Conservation (phyloP, 64 coral and sea anemone species). For the Montipora cactus region DNA sequence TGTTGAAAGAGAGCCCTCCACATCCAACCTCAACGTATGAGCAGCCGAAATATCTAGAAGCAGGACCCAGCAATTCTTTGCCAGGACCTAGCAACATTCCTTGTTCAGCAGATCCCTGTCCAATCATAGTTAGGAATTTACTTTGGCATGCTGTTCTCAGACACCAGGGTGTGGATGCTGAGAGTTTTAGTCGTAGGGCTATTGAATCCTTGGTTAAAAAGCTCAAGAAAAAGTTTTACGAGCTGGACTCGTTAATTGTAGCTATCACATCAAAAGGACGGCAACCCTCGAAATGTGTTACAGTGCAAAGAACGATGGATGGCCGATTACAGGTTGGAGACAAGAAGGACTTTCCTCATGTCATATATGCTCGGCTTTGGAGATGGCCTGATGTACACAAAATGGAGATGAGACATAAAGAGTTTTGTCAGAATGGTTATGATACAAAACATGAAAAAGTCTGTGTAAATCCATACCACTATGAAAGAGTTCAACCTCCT, state of each 20-base stretch:
- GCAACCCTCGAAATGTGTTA: constrained; percentile 96
- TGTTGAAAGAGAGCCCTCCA: constrained; percentile 56
- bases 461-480: constrained; percentile 99
- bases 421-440: constrained; percentile 99
- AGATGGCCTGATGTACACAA: constrained; percentile 99
- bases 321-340: constrained; percentile 98
- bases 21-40: constrained; percentile 66
- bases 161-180: constrained; percentile 90
- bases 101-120: constrained; percentile 93
- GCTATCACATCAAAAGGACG: constrained; percentile 96
- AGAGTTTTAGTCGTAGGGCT: constrained; percentile 95
- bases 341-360: constrained; percentile 99
- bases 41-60: constrained; percentile 53
- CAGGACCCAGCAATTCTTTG: constrained; percentile 45
- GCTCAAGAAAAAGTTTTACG: constrained; percentile 96
- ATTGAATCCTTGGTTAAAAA: constrained; percentile 98
- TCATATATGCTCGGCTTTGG: constrained; percentile 97
- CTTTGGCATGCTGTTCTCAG: constrained; percentile 93
- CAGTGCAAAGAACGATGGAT: constrained; percentile 97
- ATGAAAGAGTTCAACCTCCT: constrained; percentile 99
- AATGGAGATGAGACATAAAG: constrained; percentile 98
- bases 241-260: constrained; percentile 96
- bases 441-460: constrained; percentile 99
- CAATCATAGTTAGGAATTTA: constrained; percentile 91
- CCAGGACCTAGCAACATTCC: constrained; percentile 85